A percentile compares a stretch with the other conserved stretches of the same genome.
These are phyloP conservation scores for Idaea straminata DNA, from an alignment of 2,888 invertebrate genomes.

Conservation along the genomic window DNA sequence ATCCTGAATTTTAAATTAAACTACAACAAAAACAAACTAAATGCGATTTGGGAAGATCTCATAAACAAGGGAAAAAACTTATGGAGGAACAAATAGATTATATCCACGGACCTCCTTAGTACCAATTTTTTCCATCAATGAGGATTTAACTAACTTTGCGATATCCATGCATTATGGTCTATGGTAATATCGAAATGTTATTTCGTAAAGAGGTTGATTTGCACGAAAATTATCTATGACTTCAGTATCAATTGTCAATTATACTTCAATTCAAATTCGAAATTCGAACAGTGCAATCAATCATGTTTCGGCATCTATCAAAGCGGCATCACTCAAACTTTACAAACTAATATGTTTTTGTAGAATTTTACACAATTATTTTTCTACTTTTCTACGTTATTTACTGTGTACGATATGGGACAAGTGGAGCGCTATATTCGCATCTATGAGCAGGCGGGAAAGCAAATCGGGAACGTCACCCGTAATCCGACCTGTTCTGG, in stretches of 20 bases:
- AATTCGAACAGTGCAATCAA: background rate
- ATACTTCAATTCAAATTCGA: background rate
- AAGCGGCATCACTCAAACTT: background rate
- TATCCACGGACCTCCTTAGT: too few relatives aligned
- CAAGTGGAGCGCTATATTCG: slow-evolving; percentile 18
- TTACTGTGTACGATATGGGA: slow-evolving; percentile 16
- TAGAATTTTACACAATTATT: slow-evolving; percentile 15
- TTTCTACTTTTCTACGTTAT: slow-evolving; percentile 12
- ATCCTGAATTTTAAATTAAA: too few relatives aligned
- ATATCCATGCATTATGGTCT: too few relatives aligned
- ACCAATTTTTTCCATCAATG: too few relatives aligned
- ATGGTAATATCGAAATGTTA: too few relatives aligned
- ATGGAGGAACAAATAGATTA: too few relatives aligned
- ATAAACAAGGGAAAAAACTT: too few relatives aligned
- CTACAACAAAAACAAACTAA: too few relatives aligned
- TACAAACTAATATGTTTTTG: slow-evolving; percentile 12
- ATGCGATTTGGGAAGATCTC: too few relatives aligned
- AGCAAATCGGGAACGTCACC: slow-evolving; percentile 1
- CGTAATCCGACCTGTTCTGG: background rate
- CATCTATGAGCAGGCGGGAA: slow-evolving; percentile 16
- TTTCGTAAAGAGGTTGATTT: too few relatives aligned
- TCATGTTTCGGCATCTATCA: background rate
- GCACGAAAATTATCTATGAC: too few relatives aligned
- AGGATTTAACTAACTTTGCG: too few relatives aligned
- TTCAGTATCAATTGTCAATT: background rate